Base-by-base conservation (phyloP, 1,140 invertebrate species). In the Trichomalopsis sarcophagae region DNA sequence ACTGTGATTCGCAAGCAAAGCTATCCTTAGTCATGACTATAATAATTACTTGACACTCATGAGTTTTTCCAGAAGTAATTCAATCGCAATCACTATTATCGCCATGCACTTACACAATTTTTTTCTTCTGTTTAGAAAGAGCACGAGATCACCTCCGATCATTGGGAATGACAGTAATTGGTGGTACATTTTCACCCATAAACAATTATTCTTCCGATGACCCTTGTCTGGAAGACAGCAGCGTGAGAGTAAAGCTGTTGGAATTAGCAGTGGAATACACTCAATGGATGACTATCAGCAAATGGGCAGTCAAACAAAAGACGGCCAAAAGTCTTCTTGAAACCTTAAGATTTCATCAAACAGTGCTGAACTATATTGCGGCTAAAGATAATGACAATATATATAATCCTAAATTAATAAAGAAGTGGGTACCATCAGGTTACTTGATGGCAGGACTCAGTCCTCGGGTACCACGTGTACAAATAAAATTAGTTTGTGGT, bases 121-220 rank as follows among this genome's bases (percentile, higher is more conserved):
- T 30, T 71, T 2, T 71, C 30, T 71, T 44, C 40, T 86, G 94
- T 94, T 86, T 92, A 99, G 98, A 99, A 95, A 95, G 99, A 85
- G 98, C 98, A 0, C 94, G 95, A 90, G 98, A 99, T 94, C 95
- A 97, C 91, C 94, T 99, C 27, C 95, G 98, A 84, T 94, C 95
- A 88, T 93, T 96, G 87, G 96, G 96, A 0, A 93, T 95, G 21
- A 95, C 96, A 83, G 97, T 99, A 1, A 94, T 99, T 14, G 97
- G 97, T 21, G 98, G 98, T 2, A 96, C 99, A 2, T 95, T 99
- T 79, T 99, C 98, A 11, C 98, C 98, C 47, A 97, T 98, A 0
- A 97, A 98, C 92, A 98, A 99, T 94, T 80, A 23, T 47, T 76
- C 71, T 17, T 40, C 62, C 1, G 99, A 99, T 91, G 99, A 99